Conservation (phyloP, 2,888 invertebrate species). For the Tiliacea citrago region DNA sequence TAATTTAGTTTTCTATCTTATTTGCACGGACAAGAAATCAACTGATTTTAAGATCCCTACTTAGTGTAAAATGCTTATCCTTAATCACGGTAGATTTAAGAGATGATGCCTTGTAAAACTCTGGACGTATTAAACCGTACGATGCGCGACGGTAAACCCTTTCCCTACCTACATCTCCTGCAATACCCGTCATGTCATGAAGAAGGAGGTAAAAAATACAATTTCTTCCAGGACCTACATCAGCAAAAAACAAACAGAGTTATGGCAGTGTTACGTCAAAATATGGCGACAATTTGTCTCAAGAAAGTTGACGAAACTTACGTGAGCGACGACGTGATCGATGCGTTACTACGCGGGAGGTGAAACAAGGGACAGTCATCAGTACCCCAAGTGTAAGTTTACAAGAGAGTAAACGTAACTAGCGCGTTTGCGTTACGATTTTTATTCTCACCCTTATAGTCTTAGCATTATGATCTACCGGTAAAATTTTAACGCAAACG, state of each 20-base stretch:
- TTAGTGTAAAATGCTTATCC: background rate
- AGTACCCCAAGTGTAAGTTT: no score
- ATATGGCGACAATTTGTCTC: conserved; percentile 53
- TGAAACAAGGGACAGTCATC: conserved; percentile 74
- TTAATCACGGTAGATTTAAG: background rate
- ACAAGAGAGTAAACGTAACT: no score
- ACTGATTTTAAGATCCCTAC: no score
- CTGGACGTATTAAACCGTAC: background rate
- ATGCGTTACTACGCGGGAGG: conserved; percentile 73
- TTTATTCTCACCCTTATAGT: no score
- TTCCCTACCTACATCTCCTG: conserved; percentile 31
- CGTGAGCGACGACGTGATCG: conserved; percentile 66
- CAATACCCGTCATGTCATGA: conserved; percentile 19
- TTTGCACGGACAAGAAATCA: background rate
- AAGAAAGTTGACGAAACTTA: conserved; percentile 52
- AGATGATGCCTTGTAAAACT: background rate
- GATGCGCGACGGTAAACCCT: background rate
- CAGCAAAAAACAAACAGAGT: conserved; percentile 59
- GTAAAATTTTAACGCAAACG: no score
- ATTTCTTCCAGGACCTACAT: conserved; percentile 37
- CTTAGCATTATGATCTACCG: no score
- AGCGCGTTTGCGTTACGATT: no score
- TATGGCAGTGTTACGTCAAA: conserved; percentile 50
- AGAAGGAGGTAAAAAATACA: conserved; percentile 24
- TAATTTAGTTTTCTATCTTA: no score